These are phyloP conservation scores for Takifugu rubripes DNA, from an alignment of 2,797 vertebrate genomes.

Conservation along the genomic window DNA sequence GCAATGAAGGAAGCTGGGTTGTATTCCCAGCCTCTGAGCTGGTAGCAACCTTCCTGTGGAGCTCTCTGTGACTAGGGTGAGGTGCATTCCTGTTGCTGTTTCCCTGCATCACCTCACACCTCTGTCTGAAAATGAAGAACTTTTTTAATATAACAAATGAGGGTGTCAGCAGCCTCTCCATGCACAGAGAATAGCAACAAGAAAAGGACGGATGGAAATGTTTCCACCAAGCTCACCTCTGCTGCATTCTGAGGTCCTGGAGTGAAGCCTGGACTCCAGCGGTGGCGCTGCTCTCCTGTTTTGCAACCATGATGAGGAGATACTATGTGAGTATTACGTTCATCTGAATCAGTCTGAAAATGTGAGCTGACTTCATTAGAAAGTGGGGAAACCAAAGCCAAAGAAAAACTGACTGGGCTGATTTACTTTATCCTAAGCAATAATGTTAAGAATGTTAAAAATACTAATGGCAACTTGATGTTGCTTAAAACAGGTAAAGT, in stretches of 20 bases:
- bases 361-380: not conserved
- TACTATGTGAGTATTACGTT: not conserved
- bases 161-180: not conserved
- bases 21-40: no score
- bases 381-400: no score
- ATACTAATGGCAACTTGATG: no score
- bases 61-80: not conserved
- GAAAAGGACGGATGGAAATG: not conserved
- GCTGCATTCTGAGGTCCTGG: not conserved
- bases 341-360: not conserved
- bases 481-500: no score
- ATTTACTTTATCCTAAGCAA: not conserved
- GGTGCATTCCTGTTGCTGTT: not conserved
- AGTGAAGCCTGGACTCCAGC: not conserved
- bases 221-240: not conserved
- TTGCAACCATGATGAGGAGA: not conserved
- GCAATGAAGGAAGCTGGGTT: no score
- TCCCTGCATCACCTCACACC: not conserved
- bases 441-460: no score
- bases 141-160: not conserved
- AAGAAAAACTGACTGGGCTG: not conserved
- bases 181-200: not conserved
- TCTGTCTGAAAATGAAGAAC: not conserved
- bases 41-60: not conserved
- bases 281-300: not conserved